Evolutionary conservation across 2,113 vertebrate species (phyloP).

Genomic region (Phalacrocorax aristotelis): DNA sequence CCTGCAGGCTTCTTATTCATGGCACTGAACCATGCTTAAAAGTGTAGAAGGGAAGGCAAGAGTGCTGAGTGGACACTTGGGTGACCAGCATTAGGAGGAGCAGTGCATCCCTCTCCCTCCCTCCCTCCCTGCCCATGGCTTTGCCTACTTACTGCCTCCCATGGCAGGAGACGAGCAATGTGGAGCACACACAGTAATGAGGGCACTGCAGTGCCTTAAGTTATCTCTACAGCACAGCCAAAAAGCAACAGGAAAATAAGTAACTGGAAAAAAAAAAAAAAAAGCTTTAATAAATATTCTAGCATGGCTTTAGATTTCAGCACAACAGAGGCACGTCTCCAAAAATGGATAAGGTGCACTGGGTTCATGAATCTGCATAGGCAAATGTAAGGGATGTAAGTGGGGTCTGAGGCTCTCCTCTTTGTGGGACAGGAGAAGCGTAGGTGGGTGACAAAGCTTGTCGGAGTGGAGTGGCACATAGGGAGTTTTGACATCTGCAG

Average conservation of each 20-base stretch:
- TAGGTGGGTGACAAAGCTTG: background rate
- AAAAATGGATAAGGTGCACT: background rate
- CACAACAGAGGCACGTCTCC: background rate
- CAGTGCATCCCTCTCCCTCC: background rate
- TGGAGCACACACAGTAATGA: accelerated
- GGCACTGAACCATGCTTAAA: background rate
- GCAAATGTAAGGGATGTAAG: background rate
- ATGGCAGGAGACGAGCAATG: accelerated
- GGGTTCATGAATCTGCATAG: background rate
- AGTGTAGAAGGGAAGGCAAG: background rate
- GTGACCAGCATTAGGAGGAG: background rate
- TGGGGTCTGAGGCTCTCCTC: background rate
- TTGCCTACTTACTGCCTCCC: background rate
- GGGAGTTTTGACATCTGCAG: background rate
- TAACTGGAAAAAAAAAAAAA: background rate
- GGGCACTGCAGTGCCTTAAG: accelerated
- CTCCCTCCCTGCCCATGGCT: background rate
- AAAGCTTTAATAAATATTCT: background rate
- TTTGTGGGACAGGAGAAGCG: accelerated
- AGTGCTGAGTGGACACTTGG: background rate
- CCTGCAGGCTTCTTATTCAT: background rate
- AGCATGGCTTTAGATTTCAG: background rate
- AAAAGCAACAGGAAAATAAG: background rate
- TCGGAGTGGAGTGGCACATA: background rate
- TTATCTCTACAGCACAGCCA: background rate